phyloP scores from a whole-genome alignment of 2,797 vertebrate genomes.

The Chromis chromis region DNA sequence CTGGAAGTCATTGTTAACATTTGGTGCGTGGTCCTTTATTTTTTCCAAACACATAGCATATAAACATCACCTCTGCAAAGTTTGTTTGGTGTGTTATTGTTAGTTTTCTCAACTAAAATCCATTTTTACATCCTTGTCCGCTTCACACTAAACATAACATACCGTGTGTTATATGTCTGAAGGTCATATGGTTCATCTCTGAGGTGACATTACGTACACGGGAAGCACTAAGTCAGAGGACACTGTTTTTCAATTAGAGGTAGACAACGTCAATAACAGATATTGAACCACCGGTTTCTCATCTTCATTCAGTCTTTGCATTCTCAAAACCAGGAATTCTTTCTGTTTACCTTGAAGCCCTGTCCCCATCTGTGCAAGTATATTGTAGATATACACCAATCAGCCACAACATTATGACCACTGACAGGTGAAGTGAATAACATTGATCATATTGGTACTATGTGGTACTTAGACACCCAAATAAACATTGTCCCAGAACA shows the following conservation, averaged over 20 bases:
- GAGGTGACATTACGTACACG: conserved; percentile 12
- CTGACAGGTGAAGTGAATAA: too few relatives aligned
- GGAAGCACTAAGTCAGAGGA: not conserved
- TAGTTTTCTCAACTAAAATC: conserved; percentile 12
- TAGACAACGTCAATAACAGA: conserved; percentile 37
- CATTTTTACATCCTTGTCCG: not conserved
- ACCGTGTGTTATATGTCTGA: not conserved
- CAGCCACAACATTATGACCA: too few relatives aligned
- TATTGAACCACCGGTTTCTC: conserved; percentile 48
- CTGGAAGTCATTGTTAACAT: conserved; percentile 38
- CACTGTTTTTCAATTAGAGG: conserved; percentile 33
- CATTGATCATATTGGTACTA: too few relatives aligned
- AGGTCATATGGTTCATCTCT: conserved; percentile 9
- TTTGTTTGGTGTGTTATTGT: conserved; percentile 34
- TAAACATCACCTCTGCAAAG: conserved; percentile 19
- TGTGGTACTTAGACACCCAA: too few relatives aligned
- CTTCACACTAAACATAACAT: conserved; percentile 19
- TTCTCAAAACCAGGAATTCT: conserved; percentile 37
- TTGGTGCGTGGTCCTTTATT: conserved; percentile 12
- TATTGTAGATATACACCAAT: not conserved
- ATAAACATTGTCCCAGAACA: too few relatives aligned
- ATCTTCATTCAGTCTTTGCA: conserved; percentile 28
- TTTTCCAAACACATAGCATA: not conserved
- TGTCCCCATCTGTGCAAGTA: conserved; percentile 3
- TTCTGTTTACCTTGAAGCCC: not conserved